Conservation (phyloP, 2,113 vertebrate genomes). For the Crotalus helleri region DNA sequence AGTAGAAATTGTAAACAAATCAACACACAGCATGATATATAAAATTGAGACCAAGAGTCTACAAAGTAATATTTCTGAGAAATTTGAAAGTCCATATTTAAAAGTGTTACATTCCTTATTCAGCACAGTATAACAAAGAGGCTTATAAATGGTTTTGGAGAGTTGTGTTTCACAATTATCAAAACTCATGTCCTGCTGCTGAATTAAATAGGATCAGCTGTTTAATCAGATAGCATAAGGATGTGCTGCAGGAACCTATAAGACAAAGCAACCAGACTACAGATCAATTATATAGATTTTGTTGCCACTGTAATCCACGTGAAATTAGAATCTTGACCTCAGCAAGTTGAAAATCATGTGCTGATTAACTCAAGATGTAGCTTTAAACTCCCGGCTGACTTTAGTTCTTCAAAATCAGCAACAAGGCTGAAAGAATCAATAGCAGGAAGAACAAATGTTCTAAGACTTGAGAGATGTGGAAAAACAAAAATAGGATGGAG, state of each 20-base stretch:
- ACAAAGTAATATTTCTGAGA: neutral
- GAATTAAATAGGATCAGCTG: neutral
- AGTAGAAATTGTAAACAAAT: neutral
- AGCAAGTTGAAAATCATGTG: neutral
- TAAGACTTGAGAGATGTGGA: neutral
- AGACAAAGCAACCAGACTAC: neutral
- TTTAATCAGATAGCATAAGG: neutral
- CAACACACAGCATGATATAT: neutral
- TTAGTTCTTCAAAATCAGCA: conserved; percentile 3
- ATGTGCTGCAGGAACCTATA: neutral
- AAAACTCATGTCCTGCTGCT: neutral
- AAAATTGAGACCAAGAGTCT: neutral
- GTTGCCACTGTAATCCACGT: neutral
- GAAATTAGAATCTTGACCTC: neutral
- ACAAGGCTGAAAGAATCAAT: neutral
- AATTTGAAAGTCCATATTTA: neutral
- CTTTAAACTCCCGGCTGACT: neutral
- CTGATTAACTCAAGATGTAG: neutral
- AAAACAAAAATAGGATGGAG: neutral
- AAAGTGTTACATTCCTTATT: neutral
- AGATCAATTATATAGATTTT: neutral
- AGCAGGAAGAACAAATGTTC: neutral
- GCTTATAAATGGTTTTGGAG: neutral
- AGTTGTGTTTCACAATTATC: neutral
- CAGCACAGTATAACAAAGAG: neutral